Percentiles rank a stretch among this genome's conserved stretches.
phyloP scores from a whole-genome alignment of 2,888 invertebrate species.

The Cataglyphis cursor region DNA sequence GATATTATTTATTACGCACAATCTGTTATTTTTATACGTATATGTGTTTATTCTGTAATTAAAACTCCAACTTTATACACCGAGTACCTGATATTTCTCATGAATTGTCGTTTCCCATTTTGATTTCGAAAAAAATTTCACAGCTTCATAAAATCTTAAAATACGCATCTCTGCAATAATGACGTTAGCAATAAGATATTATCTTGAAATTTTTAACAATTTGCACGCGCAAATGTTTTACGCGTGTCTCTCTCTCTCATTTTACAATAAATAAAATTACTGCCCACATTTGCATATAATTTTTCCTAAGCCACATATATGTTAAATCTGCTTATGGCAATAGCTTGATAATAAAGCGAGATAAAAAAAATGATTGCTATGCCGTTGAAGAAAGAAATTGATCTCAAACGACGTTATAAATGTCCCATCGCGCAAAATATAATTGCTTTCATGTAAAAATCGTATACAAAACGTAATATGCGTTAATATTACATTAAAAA shows the following conservation, averaged over 20 bases:
- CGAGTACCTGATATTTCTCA: conserved; percentile 11
- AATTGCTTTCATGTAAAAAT: background rate
- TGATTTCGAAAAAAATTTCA: background rate
- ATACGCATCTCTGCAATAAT: conserved; percentile 5
- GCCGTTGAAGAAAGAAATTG: background rate
- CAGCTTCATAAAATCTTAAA: background rate
- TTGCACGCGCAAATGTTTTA: background rate
- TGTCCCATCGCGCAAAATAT: background rate
- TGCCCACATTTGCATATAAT: conserved; percentile 22
- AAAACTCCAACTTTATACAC: conserved; percentile 17
- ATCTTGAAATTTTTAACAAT: conserved; percentile 6
- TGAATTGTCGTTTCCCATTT: conserved; percentile 13
- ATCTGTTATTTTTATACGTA: conserved; percentile 17
- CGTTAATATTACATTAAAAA: background rate
- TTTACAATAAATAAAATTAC: conserved; percentile 44
- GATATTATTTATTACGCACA: conserved; percentile 46
- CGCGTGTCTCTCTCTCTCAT: conserved; percentile 11
- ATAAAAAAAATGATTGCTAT: conserved; percentile 17
- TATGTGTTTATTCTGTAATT: conserved; percentile 17
- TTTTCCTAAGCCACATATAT: background rate
- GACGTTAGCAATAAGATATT: conserved; percentile 11
- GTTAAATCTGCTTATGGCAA: background rate
- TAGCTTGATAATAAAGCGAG: background rate
- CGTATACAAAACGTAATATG: background rate
- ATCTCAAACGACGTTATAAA: conserved; percentile 10